These are phyloP conservation scores for Sphaeramia orbicularis DNA, from an alignment of 2,797 vertebrate species.

Conservation along the genomic window DNA sequence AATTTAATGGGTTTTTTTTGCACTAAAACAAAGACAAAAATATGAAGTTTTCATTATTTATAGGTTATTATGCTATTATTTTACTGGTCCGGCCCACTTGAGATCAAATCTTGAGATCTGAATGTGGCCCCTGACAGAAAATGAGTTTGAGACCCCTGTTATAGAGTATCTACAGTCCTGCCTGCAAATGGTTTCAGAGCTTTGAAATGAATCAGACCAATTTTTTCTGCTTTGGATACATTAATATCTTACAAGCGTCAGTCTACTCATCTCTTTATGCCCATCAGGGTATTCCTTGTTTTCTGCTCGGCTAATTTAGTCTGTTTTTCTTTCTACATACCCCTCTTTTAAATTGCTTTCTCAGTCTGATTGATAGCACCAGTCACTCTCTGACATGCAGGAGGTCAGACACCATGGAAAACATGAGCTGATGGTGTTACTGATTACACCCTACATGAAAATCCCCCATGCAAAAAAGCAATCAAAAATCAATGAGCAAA, in stretches of 20 bases:
- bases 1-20: too few species aligned
- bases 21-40: too few species aligned
- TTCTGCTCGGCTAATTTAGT: constrained; percentile 21
- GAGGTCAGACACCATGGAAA: constrained; percentile 51
- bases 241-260: neutral
- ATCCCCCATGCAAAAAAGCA: constrained; percentile 18
- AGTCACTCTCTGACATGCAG: constrained; percentile 52
- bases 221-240: too few species aligned
- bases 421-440: constrained; percentile 52
- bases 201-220: too few species aligned
- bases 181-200: too few species aligned
- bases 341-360: constrained; percentile 45
- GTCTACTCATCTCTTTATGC: neutral
- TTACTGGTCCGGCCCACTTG: too few species aligned
- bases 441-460: constrained; percentile 53
- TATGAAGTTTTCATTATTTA: too few species aligned
- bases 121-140: too few species aligned
- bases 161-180: too few species aligned
- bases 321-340: constrained; percentile 20
- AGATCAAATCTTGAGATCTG: too few species aligned
- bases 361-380: constrained; percentile 52
- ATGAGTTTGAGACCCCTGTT: too few species aligned
- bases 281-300: constrained; percentile 4
- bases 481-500: constrained; percentile 37
- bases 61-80: too few species aligned